Evolutionary conservation across 2,888 invertebrate species (phyloP), one percentile per base, ranked within the genome.

Genomic region (Siphlonurus alternatus): DNA sequence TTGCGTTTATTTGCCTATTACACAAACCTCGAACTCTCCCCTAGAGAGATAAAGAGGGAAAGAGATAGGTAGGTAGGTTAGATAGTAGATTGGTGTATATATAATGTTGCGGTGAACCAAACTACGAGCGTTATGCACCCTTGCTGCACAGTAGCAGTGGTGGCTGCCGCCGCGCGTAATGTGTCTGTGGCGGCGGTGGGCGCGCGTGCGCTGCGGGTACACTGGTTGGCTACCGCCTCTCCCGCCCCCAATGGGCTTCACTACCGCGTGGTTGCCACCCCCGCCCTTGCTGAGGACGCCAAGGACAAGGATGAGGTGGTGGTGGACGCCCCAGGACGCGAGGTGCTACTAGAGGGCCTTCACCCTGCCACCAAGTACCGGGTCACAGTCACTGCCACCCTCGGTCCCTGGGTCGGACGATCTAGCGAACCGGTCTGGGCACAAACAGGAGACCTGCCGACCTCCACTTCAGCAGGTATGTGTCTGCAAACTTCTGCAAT

Each of bases 351-450:
- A 78, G 90, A 92, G 75, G 92, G 92, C 77, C 84, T 97, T 73
- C 88, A 89, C 76, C 88, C 90, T 68, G 97, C 93, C 93, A 95
- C 95, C 66, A 88, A 92, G 77, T 98, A 98, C 83, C 87, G 93
- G 77, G 88, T 98, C 73, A 94, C 94, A 93, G 91, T 97, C 73
- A 82, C 93, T 71, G 97, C 97, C 69, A 93, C 94, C 74, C 98
- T 97, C 72, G 88, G 87, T 73, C 93, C 96, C 71, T 98, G 98
- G 74, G 94, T 95, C 78, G 97, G 98, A 68, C 97, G 90, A 68
- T 85, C 88, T 72, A 94, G 94, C 71, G 88, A 88, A 78, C 93
- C 93, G 68, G 88, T 95, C 81, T 85, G 87, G 73, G 88, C 94
- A 72, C 88, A 89, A 81, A 97, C 97, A 70, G 91, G 91, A 76